Conservation (phyloP, 2,113 vertebrate species). For the Dicentrarchus labrax region DNA sequence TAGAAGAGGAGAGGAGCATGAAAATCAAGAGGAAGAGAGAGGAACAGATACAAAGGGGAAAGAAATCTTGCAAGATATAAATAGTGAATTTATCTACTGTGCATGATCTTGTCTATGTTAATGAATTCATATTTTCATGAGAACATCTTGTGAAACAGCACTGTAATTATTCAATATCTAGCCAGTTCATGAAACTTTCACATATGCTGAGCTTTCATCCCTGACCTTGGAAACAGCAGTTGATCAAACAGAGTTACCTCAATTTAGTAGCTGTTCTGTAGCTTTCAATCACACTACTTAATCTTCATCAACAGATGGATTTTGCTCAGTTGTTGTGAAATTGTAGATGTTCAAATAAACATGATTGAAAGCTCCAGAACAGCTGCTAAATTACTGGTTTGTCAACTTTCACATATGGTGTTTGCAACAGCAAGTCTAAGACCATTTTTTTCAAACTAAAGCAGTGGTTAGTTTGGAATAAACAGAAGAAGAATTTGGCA, state of each 20-base stretch:
- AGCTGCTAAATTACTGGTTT: background rate
- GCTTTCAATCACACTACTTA: background rate
- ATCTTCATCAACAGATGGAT: background rate
- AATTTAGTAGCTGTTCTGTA: too few relatives aligned
- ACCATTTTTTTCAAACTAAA: background rate
- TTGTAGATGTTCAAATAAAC: too few relatives aligned
- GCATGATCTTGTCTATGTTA: background rate
- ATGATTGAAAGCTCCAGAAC: background rate
- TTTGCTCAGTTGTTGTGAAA: background rate
- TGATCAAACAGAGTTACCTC: too few relatives aligned
- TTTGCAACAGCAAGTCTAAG: background rate
- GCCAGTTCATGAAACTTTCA: background rate
- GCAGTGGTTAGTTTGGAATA: background rate
- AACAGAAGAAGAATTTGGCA: background rate
- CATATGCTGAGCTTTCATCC: background rate
- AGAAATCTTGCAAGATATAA: background rate
- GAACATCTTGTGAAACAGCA: background rate
- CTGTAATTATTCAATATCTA: background rate
- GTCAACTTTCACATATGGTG: background rate
- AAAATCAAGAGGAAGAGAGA: background rate
- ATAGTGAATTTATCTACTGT: background rate
- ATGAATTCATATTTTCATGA: constrained; percentile 10
- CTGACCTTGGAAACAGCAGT: too few relatives aligned
- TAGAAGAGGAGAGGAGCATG: background rate
- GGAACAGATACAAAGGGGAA: background rate